A percentile compares a stretch with the other conserved stretches of the same genome.
These are phyloP conservation scores for Platygyra sinensis DNA, from an alignment of 64 coral and sea anemone species.

Conservation along the genomic window DNA sequence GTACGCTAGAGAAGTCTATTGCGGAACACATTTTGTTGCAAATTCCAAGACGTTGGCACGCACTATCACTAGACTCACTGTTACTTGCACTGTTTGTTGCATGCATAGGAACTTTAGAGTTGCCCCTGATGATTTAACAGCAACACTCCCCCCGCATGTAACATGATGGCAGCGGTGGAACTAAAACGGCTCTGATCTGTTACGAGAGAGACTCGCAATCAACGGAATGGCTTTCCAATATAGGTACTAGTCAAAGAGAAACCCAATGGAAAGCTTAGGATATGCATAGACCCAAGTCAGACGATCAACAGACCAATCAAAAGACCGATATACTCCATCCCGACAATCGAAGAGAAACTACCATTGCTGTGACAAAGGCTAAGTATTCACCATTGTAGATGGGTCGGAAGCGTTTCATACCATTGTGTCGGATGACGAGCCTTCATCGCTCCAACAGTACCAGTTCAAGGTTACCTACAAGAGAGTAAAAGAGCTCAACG, in stretches of 20 bases:
- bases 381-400: conserved; percentile 47
- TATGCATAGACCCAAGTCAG: conserved; percentile 13
- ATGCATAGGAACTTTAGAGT: too few species aligned
- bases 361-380: conserved; percentile 30
- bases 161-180: too few species aligned
- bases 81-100: too few species aligned
- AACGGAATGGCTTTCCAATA: conserved; percentile 27
- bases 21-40: too few species aligned
- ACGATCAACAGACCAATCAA: conserved; percentile 17
- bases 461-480: too few species aligned
- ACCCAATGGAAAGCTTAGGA: conserved; percentile 28
- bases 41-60: too few species aligned
- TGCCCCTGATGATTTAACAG: too few species aligned
- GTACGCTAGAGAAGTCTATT: too few species aligned
- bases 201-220: background rate
- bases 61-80: too few species aligned
- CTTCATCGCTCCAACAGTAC: background rate
- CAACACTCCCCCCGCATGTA: too few species aligned
- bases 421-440: background rate
- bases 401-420: conserved; percentile 32
- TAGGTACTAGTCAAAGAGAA: conserved; percentile 45
- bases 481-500: too few species aligned
- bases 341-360: conserved; percentile 39
- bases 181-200: too few species aligned
- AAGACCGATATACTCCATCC: conserved; percentile 31